A percentile compares a stretch with the other conserved stretches of the same genome.
Evolutionary conservation across 2,113 vertebrate genomes (phyloP).

Genomic region (Parus major): DNA sequence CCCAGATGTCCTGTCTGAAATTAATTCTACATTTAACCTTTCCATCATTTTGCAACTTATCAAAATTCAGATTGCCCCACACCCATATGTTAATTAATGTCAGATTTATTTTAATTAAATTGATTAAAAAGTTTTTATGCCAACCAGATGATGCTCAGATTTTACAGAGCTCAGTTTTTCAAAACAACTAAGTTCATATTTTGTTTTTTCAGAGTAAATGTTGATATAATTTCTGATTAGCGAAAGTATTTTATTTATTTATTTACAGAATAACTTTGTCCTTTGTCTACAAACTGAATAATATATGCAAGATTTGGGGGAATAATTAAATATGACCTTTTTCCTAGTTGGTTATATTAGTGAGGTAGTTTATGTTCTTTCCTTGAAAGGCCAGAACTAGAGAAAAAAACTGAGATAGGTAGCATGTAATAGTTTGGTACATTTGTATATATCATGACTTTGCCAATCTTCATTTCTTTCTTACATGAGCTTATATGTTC

Average conservation of each 20-base stretch:
- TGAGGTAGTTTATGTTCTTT: background rate
- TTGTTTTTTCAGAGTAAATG: background rate
- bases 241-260: background rate
- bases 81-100: background rate
- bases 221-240: background rate
- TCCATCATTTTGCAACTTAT: background rate
- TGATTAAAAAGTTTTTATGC: background rate
- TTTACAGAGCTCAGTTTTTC: background rate
- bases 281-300: background rate
- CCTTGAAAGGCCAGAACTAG: background rate
- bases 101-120: background rate
- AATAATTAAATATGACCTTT: background rate
- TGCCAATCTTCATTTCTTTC: background rate
- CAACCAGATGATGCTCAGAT: background rate
- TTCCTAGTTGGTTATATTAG: background rate
- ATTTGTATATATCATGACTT: background rate
- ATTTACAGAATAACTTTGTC: background rate
- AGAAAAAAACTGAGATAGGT: background rate
- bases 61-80: background rate
- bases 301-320: background rate
- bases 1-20: background rate
- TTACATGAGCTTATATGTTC: background rate
- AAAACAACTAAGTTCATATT: background rate
- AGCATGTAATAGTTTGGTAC: background rate
- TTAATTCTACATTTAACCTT: background rate